These are phyloP conservation scores for Pipistrellus pipistrellus DNA, from an alignment of 2,797 vertebrate genomes.

Conservation along the genomic window DNA sequence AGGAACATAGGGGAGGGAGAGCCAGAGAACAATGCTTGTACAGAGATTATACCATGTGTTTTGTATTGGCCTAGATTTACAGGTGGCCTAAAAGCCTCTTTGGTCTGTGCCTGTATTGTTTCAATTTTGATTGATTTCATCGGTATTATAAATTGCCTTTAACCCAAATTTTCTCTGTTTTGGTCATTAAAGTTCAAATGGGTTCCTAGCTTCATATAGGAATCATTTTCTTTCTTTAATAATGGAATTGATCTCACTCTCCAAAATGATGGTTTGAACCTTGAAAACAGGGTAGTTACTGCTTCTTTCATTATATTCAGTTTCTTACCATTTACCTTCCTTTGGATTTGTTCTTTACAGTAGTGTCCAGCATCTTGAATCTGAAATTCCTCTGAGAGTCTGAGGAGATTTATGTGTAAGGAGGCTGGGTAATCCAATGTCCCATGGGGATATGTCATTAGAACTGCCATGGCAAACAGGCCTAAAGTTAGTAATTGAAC, in stretches of 20 bases:
- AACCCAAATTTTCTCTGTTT: slow-evolving; percentile 62
- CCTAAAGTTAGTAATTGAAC: slow-evolving; percentile 34
- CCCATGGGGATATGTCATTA: background rate
- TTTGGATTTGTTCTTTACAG: slow-evolving; percentile 40
- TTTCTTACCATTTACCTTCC: slow-evolving; percentile 37
- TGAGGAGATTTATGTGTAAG: background rate
- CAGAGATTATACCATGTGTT: slow-evolving; percentile 55
- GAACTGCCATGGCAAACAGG: background rate
- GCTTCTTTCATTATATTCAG: slow-evolving; percentile 25
- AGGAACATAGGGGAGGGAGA: background rate
- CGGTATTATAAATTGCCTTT: slow-evolving; percentile 62
- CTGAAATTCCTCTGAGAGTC: slow-evolving; percentile 19
- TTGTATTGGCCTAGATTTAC: slow-evolving; percentile 63
- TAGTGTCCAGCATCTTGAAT: background rate
- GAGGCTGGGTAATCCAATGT: background rate
- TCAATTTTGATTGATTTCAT: slow-evolving; percentile 58
- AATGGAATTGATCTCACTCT: slow-evolving; percentile 39
- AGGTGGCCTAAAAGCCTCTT: slow-evolving; percentile 25
- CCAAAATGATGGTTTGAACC: slow-evolving; percentile 37
- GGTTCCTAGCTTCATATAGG: slow-evolving; percentile 49
- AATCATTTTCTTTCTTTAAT: slow-evolving; percentile 65
- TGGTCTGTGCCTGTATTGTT: slow-evolving; percentile 58
- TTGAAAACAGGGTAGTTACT: slow-evolving; percentile 63
- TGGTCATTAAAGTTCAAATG: slow-evolving; percentile 72
- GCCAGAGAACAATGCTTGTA: slow-evolving; percentile 2